These are phyloP conservation scores for Cactoblastis cactorum DNA, from an alignment of 2,888 invertebrate species.

Conservation along the genomic window DNA sequence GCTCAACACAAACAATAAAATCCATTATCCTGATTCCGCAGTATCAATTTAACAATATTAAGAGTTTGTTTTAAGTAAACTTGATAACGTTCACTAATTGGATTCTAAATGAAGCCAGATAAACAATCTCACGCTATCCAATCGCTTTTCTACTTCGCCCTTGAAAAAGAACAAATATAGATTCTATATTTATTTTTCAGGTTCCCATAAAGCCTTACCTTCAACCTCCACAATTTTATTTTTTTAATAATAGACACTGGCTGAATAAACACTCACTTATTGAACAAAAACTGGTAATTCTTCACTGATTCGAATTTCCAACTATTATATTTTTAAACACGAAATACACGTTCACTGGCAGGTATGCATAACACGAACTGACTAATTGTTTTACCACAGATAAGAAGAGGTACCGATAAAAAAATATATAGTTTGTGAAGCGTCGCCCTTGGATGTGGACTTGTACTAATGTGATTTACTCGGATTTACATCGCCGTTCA, in stretches of 20 bases:
- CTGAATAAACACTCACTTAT: constrained; percentile 9
- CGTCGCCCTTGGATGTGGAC: constrained; percentile 28
- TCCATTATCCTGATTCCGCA: constrained; percentile 6
- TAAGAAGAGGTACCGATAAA: constrained; percentile 60
- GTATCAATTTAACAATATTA: constrained; percentile 8
- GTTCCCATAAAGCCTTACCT: background rate
- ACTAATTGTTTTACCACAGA: constrained; percentile 60
- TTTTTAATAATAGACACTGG: constrained; percentile 5
- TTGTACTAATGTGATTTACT: constrained; percentile 47
- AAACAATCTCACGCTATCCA: constrained; percentile 21
- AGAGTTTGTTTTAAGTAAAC: constrained; percentile 18
- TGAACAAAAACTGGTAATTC: background rate
- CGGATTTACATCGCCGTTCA: constrained; percentile 36
- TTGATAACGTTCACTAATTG: constrained; percentile 33
- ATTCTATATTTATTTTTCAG: background rate
- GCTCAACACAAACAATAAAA: constrained; percentile 11
- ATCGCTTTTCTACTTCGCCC: background rate
- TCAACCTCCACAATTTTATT: constrained; percentile 9
- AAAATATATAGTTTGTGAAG: constrained; percentile 35
- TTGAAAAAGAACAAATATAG: constrained; percentile 11
- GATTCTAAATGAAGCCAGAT: constrained; percentile 36
- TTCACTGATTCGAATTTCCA: background rate
- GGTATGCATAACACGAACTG: constrained; percentile 39
- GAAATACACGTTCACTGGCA: constrained; percentile 36
- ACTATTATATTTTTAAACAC: constrained; percentile 15